Evolutionary conservation across 2,888 invertebrate species (phyloP).

Genomic region (Eretmocerus hayati): DNA sequence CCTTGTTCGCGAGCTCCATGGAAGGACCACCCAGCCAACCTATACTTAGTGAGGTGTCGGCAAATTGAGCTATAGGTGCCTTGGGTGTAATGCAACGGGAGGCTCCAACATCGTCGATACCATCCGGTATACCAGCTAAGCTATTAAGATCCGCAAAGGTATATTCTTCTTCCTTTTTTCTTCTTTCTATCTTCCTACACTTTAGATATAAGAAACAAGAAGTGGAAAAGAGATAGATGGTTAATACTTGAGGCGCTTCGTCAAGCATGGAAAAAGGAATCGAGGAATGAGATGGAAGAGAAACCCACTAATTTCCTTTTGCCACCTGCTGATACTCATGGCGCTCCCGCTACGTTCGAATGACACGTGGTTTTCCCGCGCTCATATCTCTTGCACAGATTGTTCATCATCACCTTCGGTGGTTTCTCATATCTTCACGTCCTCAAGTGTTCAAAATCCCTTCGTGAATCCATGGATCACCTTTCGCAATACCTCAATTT

Average conservation of each 20-base stretch:
- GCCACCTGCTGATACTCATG: slow-evolving; percentile 34
- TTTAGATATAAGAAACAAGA: no score
- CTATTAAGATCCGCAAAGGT: slow-evolving; percentile 15
- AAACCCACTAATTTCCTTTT: slow-evolving; percentile 37
- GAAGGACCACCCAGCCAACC: slow-evolving; percentile 44
- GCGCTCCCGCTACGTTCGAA: neutral
- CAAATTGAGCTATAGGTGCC: slow-evolving; percentile 47
- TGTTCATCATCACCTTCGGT: no score
- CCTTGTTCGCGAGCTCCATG: no score
- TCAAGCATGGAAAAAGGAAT: slow-evolving; percentile 16
- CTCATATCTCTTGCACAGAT: neutral
- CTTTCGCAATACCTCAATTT: no score
- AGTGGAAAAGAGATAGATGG: neutral
- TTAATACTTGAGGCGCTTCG: neutral
- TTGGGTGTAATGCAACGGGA: slow-evolving; percentile 40
- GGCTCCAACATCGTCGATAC: slow-evolving; percentile 33
- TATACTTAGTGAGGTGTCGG: slow-evolving; percentile 48
- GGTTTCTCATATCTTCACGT: no score
- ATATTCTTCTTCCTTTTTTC: no score
- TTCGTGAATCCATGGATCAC: no score
- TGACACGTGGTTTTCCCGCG: slow-evolving; percentile 1
- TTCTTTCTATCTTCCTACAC: no score
- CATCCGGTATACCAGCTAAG: slow-evolving; percentile 31
- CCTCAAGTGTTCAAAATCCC: no score
- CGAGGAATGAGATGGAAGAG: slow-evolving; percentile 7